Conservation (phyloP, 2,113 vertebrate species). For the Salvelinus sp. region DNA sequence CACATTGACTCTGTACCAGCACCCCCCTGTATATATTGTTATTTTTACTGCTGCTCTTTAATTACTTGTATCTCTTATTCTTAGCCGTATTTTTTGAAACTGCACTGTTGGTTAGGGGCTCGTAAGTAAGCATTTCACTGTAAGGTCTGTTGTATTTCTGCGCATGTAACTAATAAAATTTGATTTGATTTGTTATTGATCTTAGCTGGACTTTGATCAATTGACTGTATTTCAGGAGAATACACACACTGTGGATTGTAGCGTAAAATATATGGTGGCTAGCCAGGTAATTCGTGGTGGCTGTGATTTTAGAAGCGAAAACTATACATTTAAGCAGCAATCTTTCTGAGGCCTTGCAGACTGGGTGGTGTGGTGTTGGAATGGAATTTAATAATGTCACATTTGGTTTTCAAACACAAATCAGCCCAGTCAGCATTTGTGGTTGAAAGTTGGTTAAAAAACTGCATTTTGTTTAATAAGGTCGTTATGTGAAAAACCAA, state of each 20-base stretch:
- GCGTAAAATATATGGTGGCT: too few species aligned
- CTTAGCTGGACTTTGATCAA: constrained; percentile 13
- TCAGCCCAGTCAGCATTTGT: background rate
- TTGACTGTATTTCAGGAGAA: constrained; percentile 4
- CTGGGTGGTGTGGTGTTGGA: background rate
- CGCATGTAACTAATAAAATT: too few species aligned
- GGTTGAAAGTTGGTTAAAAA: background rate
- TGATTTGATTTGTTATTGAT: constrained; percentile 6
- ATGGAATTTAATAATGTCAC: background rate
- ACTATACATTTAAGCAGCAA: background rate
- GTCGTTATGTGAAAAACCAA: background rate
- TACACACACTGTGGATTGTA: background rate
- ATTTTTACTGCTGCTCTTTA: too few species aligned
- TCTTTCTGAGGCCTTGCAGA: background rate
- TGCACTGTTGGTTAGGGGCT: too few species aligned
- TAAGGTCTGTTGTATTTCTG: too few species aligned
- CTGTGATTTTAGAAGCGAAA: too few species aligned
- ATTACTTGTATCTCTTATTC: too few species aligned
- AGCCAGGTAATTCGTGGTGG: too few species aligned
- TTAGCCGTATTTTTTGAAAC: too few species aligned
- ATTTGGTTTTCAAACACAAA: background rate
- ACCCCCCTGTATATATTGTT: too few species aligned
- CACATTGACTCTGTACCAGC: too few species aligned
- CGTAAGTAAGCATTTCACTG: too few species aligned
- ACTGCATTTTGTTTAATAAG: background rate